Conservation (phyloP, 2,888 invertebrate genomes). For the Tenthredo distinguenda region DNA sequence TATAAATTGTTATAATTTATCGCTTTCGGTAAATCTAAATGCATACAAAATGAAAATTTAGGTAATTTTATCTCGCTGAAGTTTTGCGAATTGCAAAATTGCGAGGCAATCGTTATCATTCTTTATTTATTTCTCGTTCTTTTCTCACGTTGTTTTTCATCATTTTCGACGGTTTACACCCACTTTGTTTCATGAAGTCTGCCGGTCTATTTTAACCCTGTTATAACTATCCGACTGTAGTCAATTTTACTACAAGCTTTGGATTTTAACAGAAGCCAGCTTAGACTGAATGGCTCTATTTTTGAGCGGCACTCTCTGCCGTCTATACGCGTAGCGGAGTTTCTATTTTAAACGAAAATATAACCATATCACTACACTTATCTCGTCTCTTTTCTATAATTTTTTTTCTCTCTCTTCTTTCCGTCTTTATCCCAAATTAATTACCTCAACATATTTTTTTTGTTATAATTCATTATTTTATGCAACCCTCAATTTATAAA, state of each 20-base stretch:
- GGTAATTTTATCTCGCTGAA: no score
- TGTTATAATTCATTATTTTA: background rate
- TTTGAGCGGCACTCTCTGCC: conserved; percentile 2
- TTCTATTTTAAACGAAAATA: conserved; percentile 26
- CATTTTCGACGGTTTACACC: conserved; percentile 15
- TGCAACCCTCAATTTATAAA: background rate
- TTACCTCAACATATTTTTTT: background rate
- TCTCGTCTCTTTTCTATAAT: background rate
- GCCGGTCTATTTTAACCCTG: conserved; percentile 19
- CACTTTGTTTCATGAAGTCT: conserved; percentile 19
- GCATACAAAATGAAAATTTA: no score
- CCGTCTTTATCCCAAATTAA: background rate
- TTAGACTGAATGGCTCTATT: conserved; percentile 48
- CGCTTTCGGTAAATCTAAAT: no score
- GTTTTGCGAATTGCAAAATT: background rate
- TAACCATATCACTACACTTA: background rate
- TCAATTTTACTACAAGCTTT: conserved; percentile 16
- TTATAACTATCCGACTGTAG: background rate
- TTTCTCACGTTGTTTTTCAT: conserved; percentile 6
- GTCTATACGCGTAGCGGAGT: background rate
- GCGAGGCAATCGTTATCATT: background rate
- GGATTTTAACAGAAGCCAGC: conserved; percentile 29
- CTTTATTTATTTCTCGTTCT: background rate
- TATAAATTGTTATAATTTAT: no score
- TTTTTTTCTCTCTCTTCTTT: background rate